Conservation (phyloP, 2,113 vertebrate species). For the Pardalotus punctatus region DNA sequence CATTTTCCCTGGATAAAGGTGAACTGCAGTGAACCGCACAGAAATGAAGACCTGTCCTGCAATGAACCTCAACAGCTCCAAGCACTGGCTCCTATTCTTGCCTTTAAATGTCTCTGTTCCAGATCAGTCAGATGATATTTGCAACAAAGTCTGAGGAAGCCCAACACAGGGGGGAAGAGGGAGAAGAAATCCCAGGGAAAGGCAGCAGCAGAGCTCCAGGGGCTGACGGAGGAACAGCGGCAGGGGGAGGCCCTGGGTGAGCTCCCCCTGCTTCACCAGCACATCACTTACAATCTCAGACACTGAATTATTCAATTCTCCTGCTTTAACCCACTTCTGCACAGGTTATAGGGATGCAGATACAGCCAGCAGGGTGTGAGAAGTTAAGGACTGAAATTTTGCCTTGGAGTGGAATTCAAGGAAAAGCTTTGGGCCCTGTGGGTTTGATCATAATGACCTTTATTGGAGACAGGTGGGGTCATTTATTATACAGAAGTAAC, state of each 20-base stretch:
- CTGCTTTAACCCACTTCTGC: background rate
- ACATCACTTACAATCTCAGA: rapidly evolving
- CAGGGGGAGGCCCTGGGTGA: background rate
- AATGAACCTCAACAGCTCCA: background rate
- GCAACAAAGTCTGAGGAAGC: background rate
- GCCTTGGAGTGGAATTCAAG: background rate
- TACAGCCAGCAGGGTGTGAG: background rate
- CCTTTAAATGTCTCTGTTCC: background rate
- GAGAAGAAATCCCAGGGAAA: background rate
- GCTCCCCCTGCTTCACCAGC: background rate
- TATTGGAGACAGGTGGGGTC: constrained; percentile 65
- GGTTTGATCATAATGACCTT: constrained; percentile 55
- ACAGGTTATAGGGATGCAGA: rapidly evolving
- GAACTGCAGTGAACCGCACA: background rate
- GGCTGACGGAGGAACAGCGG: rapidly evolving
- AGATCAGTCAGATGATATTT: background rate
- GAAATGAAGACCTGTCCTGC: background rate
- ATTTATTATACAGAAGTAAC: constrained; percentile 64
- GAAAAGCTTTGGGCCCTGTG: background rate
- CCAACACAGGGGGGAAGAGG: background rate
- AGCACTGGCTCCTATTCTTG: background rate
- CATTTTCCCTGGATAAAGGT: background rate
- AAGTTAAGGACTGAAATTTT: background rate
- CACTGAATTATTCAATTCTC: background rate
- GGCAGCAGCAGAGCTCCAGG: background rate